A percentile compares a stretch with the other conserved stretches of the same genome.
phyloP scores from a whole-genome alignment of 2,888 invertebrate genomes.

The Orthonevra nobilis region DNA sequence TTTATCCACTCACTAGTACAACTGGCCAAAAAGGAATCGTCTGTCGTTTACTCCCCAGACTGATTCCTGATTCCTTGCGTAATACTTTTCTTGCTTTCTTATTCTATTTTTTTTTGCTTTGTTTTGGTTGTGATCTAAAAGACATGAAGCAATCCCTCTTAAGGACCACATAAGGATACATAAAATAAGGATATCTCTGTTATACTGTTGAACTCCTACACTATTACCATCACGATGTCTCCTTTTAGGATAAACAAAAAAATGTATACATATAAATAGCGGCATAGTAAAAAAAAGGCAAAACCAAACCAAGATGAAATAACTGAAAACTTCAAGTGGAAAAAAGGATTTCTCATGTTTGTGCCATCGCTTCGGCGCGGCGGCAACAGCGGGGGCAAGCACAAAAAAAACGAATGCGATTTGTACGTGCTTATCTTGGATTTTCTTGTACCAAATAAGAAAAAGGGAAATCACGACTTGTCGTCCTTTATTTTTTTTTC shows the following conservation, averaged over 20 bases:
- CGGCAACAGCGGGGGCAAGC: too few species aligned
- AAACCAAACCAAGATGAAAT: conserved; percentile 25
- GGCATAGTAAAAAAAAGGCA: not conserved
- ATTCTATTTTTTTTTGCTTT: not conserved
- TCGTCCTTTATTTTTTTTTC: too few species aligned
- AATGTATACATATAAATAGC: not conserved
- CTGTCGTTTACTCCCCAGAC: too few species aligned
- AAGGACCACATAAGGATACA: conserved; percentile 68
- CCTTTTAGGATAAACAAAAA: conserved; percentile 4
- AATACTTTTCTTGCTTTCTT: conserved; percentile 25
- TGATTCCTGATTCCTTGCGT: conserved; percentile 60
- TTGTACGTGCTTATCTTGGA: conserved; percentile 79
- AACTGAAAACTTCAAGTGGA: conserved; percentile 68
- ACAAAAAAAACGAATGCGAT: conserved; percentile 79
- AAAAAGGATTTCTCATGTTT: conserved; percentile 69
- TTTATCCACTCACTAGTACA: conserved; percentile 6
- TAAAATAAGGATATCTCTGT: conserved; percentile 69
- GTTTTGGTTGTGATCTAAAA: conserved; percentile 59
- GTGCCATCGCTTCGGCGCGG: conserved; percentile 58
- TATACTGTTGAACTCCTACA: conserved; percentile 52
- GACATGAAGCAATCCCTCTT: conserved; percentile 65
- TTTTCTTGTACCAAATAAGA: conserved; percentile 55
- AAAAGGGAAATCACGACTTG: conserved; percentile 45
- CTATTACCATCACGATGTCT: not conserved
- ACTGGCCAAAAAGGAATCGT: conserved; percentile 31